Conservation (phyloP, 92 coral and sea anemone genomes). For the Palythoa caribaeorum region DNA sequence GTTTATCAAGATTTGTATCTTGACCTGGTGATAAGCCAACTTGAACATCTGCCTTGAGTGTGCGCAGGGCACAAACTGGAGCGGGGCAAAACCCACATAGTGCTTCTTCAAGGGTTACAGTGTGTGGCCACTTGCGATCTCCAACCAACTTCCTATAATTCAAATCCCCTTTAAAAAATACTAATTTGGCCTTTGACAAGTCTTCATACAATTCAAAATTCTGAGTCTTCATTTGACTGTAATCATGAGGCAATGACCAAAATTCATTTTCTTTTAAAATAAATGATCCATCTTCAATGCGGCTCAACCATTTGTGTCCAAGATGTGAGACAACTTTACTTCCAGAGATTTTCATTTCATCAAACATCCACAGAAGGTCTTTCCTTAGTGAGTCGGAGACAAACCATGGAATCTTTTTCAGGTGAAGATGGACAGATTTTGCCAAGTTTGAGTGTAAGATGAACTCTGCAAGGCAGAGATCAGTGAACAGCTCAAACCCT, state of each 20-base stretch:
- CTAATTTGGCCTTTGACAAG: slow-evolving; percentile 79
- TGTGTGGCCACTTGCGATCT: slow-evolving; percentile 95
- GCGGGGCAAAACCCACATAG: slow-evolving; percentile 97
- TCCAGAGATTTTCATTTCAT: slow-evolving; percentile 71
- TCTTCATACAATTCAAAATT: slow-evolving; percentile 81
- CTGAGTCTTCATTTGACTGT: slow-evolving; percentile 75
- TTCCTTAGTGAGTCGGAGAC: slow-evolving; percentile 88
- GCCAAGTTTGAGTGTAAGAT: slow-evolving; percentile 79
- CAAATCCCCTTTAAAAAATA: slow-evolving; percentile 96
- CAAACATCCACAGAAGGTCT: slow-evolving; percentile 82
- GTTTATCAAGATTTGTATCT: slow-evolving; percentile 65
- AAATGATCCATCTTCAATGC: slow-evolving; percentile 83
- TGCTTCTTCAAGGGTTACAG: slow-evolving; percentile 81
- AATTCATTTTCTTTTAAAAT: slow-evolving; percentile 73
- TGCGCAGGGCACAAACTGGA: slow-evolving; percentile 88
- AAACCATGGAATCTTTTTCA: slow-evolving; percentile 97
- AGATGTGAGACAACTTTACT: slow-evolving; percentile 71
- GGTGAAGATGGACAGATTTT: slow-evolving; percentile 76
- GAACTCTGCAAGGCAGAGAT: slow-evolving; percentile 93
- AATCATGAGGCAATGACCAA: slow-evolving; percentile 93
- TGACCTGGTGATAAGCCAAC: slow-evolving; percentile 90
- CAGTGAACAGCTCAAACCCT: slow-evolving; percentile 96
- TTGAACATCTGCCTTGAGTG: slow-evolving; percentile 93
- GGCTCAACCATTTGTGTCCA: slow-evolving; percentile 78
- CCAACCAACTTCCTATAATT: slow-evolving; percentile 97